These are phyloP conservation scores for Chromoteleia sp. DNA, from an alignment of 2,888 invertebrate genomes.

Conservation along the genomic window DNA sequence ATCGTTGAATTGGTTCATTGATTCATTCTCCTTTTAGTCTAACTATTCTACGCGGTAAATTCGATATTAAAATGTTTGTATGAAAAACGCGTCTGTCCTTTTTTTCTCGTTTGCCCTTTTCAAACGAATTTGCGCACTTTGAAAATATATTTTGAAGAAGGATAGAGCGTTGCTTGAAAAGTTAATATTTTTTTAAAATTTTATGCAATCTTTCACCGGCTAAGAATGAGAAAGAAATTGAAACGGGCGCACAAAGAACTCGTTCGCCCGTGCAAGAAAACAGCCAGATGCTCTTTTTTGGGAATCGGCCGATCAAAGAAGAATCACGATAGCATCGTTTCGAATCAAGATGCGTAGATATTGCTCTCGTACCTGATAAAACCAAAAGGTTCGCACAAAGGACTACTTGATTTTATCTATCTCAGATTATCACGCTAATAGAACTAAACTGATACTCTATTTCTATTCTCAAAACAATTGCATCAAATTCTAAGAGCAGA, in stretches of 20 bases:
- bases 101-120: neutral
- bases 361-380: constrained; percentile 65
- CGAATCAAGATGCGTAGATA: constrained; percentile 62
- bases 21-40: constrained; percentile 10
- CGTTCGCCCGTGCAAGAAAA: constrained; percentile 74
- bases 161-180: too few species aligned
- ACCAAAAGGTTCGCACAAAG: constrained; percentile 69
- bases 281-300: constrained; percentile 80
- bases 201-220: constrained; percentile 31
- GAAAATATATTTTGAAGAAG: too few species aligned
- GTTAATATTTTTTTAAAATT: constrained; percentile 6
- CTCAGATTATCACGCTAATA: constrained; percentile 73
- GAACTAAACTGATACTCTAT: constrained; percentile 73
- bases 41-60: too few species aligned
- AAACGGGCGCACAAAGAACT: constrained; percentile 76
- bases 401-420: constrained; percentile 73
- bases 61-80: constrained; percentile 1
- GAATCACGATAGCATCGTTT: constrained; percentile 70
- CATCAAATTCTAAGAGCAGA: constrained; percentile 38
- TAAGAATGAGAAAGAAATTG: constrained; percentile 72
- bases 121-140: too few species aligned
- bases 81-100: too few species aligned
- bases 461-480: constrained; percentile 76
- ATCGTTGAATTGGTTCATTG: constrained; percentile 47
- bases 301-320: constrained; percentile 75